Evolutionary conservation across 2,797 vertebrate species (phyloP), one percentile per base, ranked within the genome.

Genomic region (Muscicapa striata): DNA sequence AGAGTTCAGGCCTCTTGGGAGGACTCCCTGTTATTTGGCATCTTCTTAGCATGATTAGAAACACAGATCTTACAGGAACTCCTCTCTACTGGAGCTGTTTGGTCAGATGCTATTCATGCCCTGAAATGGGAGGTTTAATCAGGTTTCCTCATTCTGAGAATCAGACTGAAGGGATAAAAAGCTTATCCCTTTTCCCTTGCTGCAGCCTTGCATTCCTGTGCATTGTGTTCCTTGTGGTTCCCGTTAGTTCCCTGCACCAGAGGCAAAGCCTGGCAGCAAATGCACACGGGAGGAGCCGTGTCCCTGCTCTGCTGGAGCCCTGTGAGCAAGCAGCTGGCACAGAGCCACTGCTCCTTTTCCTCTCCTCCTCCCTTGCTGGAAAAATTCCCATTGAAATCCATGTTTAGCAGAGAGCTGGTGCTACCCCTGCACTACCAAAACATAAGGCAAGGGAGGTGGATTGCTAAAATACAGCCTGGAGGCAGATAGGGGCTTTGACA

Each of bases 271-370:
- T 19, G 24, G 27, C 55, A 69, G 36, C n/a, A 62, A 17, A 46
- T 5, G 8, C 4, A 1, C 6, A 5, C 0, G 0, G 26, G 26
- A 57, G 22, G 16, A 23, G 7, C 32, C 29, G 0, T 4, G 30
- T 87, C 59, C 46, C 70, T 73, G 4, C 21, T 30, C 46, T 66
- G 55, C 29, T 6, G 40, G 20, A 61, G 38, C 20, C 58, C 58
- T 30, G 41, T 3, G 2, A 54, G 34, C 66, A 49, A 34, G 45
- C 19, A 79, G 40, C 68, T 79, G 68, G 43, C 27, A 77, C 36
- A 63, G 36, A 34, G 81, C 40, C 68, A 11, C 38, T 22, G 20
- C 7, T 68, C 63, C 52, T 55, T 30, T 18, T 27, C 79, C 30
- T 62, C 26, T 38, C 34, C 24, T 13, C 5, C 8, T 84, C 24